Base-by-base conservation (phyloP, 2,113 vertebrate genomes). In the Aptenodytes forsteri region DNA sequence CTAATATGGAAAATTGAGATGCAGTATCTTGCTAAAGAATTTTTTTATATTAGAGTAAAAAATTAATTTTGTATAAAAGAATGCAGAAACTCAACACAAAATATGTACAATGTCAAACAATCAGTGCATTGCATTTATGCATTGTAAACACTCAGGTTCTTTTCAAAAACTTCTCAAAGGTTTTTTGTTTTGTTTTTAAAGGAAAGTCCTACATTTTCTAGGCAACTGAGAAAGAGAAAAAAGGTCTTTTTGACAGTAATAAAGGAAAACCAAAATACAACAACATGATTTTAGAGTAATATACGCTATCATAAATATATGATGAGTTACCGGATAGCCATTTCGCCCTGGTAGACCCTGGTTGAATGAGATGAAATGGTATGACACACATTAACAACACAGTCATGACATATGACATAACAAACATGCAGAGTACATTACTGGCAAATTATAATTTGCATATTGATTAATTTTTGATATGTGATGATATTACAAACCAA, bases 331-430 rank as follows among this genome's bases (percentile, higher is more conserved):
- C 93, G 93, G 95, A 81, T 97, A 97, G 97, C 96, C 97, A 97
- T 97, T 97, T 97, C 94, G 89, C 95, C 97, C 97, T 97, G 97
- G 97, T 82, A 96, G 97, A 95, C 97, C 96, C 97, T 97, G 95
- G 96, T 94, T 92, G 84, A 96, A 97, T 97, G 94, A 98, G 93
- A 97, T 97, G 95, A 98, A 98, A 98, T 96, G 90, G 92, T 94
- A 96, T 6, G 89, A 97, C 94, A 97, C 73, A 97, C 76, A 94
- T 98, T 97, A 98, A 97, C 78, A 90, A 76, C 85, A 95, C 58
- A 95, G 42, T 76, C 56, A 71, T 95, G 96, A 93, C 94, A 96
- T 46, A 50, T 21, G 82, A 96, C 78, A 93, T 49, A 90, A 96
- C 87, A 96, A 87, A 90, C 94, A 95, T 90, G 72, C 76, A 93